Base-by-base conservation (phyloP, 2,797 vertebrate genomes). In the Gallinago stenura region DNA sequence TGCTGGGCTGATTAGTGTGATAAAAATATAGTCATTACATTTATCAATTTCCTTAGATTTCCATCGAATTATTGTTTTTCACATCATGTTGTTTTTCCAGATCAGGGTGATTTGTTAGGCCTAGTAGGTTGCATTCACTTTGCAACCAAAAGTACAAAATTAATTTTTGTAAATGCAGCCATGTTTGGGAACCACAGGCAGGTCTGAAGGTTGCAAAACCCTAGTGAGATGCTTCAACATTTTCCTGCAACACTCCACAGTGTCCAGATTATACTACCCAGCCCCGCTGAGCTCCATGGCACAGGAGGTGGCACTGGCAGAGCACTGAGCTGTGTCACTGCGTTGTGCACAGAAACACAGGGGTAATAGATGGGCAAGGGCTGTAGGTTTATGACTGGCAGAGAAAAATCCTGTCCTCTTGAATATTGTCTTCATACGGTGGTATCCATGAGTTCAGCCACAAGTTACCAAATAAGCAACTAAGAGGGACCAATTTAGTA, bases 211-310 rank as follows among this genome's bases (percentile, higher is more conserved):
- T 35, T 77, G 28, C 21, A 57, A 54, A 91, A n/a, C 9, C 13
- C 21, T 12, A 15, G 10, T 35, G 13, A 4, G 12, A 35, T 1
- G 3, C 21, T 41, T 50, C 41, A 8, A 0, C 20, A 7, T 57
- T 68, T 78, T 75, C 61, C 70, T 84, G 54, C 54, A 22, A 5
- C 12, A 1, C 41, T 57, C 18, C 46, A 17, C 16, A 70, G n/a
- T 1, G 0, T 33, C 61, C 48, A 82, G 51, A 18, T 43, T 60
- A 46, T 65, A n/a, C 54, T 62, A 65, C 46, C 43, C 70, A 78
- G 33, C 22, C 50, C 58, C 45, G n/a, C n/a, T 6, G 11, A 82
- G 66, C 54, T 30, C 51, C 12, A 12, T 76, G 51, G 84, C 65
- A 76, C 82, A 56, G 57, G 43, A 88, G 18, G 51, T 79, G 62